These are phyloP conservation scores for Sitta europaea DNA, from an alignment of 2,113 vertebrate species.

Conservation along the genomic window DNA sequence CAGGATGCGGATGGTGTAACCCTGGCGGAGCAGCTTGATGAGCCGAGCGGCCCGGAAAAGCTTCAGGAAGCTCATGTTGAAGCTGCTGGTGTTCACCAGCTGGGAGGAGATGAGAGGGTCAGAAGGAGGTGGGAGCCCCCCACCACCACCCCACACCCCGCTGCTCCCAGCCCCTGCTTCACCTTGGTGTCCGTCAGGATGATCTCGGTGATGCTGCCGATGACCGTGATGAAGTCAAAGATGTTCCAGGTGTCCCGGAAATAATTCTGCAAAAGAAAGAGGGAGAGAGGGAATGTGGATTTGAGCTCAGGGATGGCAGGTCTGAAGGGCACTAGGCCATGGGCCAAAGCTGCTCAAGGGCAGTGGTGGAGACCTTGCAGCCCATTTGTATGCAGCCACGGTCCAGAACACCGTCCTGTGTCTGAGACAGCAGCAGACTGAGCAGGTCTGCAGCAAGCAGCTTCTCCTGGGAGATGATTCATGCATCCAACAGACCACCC, in stretches of 20 bases:
- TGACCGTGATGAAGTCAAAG: conserved; percentile 97
- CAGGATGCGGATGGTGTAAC: conserved; percentile 97
- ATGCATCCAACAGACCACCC: not conserved
- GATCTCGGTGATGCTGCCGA: conserved; percentile 97
- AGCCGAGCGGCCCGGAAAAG: conserved; percentile 96
- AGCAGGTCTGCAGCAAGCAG: not conserved
- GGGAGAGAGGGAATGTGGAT: not conserved
- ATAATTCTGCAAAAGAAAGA: conserved; percentile 84
- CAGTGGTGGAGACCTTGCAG: not conserved
- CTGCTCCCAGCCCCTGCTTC: conserved; percentile 8
- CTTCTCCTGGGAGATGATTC: conserved; percentile 17
- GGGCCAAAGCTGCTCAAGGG: not conserved
- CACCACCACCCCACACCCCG: rapidly evolving
- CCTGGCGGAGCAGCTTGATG: conserved; percentile 95
- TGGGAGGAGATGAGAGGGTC: conserved; percentile 33
- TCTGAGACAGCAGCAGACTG: not conserved
- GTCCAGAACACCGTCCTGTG: not conserved
- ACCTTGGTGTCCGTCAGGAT: conserved; percentile 88
- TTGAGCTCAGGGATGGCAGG: not conserved
- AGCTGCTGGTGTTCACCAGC: conserved; percentile 83
- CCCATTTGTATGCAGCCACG: not conserved
- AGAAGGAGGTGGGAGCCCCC: not conserved
- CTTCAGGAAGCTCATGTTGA: conserved; percentile 99
- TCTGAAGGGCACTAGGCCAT: not conserved
- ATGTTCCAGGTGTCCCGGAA: conserved; percentile 99